These are phyloP conservation scores for Holacanthella duospinosa DNA, from an alignment of 2,888 invertebrate species.

Conservation along the genomic window DNA sequence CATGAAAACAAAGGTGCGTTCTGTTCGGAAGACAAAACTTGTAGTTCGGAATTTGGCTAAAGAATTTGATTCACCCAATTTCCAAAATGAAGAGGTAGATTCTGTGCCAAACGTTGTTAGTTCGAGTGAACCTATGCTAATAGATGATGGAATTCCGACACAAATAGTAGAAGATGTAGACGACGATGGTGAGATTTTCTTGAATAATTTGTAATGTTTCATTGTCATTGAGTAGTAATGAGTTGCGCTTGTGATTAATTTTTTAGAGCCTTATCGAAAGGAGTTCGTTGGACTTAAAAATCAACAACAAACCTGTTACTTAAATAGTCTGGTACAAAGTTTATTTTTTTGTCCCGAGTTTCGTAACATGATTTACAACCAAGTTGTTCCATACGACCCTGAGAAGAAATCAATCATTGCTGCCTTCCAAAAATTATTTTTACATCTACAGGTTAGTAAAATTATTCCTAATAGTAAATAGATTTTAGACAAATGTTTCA, in stretches of 20 bases:
- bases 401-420: constrained; percentile 70
- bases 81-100: too few species aligned
- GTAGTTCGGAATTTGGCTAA: not conserved
- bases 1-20: not conserved
- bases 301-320: constrained; percentile 85
- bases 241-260: too few species aligned
- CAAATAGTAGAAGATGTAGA: too few species aligned
- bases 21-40: not conserved
- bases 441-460: constrained; percentile 67
- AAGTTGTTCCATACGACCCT: constrained; percentile 50
- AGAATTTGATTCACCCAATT: too few species aligned
- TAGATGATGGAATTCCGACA: too few species aligned
- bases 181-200: not conserved
- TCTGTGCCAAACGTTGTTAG: too few species aligned
- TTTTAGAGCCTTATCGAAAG: constrained; percentile 7
- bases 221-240: not conserved
- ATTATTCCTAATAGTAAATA: not conserved
- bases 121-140: not conserved
- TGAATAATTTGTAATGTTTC: not conserved
- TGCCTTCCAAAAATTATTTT: constrained; percentile 73
- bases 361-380: constrained; percentile 72
- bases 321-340: constrained; percentile 77
- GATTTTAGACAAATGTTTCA: constrained; percentile 1
- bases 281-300: constrained; percentile 64
- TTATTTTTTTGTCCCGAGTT: constrained; percentile 88